These are phyloP conservation scores for Podarcis raffonei DNA, from an alignment of 2,113 vertebrate genomes.

Conservation along the genomic window DNA sequence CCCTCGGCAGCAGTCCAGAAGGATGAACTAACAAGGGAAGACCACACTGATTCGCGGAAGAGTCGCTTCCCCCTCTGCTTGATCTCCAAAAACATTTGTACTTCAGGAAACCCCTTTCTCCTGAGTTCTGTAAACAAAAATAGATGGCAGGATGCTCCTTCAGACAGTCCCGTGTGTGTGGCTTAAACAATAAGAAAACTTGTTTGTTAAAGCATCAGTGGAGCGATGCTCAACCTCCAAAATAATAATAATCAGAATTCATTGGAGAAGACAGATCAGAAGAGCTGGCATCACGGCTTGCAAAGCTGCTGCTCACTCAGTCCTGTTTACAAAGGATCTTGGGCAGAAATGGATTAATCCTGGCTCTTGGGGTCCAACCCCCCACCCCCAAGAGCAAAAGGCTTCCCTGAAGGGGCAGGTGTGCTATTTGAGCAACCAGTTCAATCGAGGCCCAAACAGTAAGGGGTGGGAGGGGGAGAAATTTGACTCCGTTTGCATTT, in stretches of 20 bases:
- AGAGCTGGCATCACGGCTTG: conserved; percentile 35
- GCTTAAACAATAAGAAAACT: background rate
- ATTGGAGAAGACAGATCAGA: conserved; percentile 17
- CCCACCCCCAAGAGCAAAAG: background rate
- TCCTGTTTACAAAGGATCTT: conserved; percentile 22
- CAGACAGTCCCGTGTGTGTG: background rate
- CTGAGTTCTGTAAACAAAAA: background rate
- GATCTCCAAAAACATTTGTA: background rate
- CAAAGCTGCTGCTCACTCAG: conserved; percentile 38
- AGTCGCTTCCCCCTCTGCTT: background rate
- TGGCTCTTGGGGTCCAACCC: conserved; percentile 49
- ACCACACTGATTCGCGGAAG: rapidly evolving
- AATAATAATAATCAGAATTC: background rate
- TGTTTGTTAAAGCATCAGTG: background rate
- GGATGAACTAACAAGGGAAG: background rate
- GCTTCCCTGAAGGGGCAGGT: conserved; percentile 65
- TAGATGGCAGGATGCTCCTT: background rate
- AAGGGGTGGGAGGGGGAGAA: background rate
- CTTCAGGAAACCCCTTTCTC: background rate
- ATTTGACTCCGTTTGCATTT: too few relatives aligned
- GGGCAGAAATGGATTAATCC: conserved; percentile 47
- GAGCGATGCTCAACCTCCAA: background rate
- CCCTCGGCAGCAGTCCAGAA: background rate
- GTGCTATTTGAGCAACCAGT: conserved; percentile 43
- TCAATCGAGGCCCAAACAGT: conserved; percentile 41